These are phyloP conservation scores for Triplophysa siluroides DNA, from an alignment of 2,113 vertebrate genomes.

Conservation along the genomic window DNA sequence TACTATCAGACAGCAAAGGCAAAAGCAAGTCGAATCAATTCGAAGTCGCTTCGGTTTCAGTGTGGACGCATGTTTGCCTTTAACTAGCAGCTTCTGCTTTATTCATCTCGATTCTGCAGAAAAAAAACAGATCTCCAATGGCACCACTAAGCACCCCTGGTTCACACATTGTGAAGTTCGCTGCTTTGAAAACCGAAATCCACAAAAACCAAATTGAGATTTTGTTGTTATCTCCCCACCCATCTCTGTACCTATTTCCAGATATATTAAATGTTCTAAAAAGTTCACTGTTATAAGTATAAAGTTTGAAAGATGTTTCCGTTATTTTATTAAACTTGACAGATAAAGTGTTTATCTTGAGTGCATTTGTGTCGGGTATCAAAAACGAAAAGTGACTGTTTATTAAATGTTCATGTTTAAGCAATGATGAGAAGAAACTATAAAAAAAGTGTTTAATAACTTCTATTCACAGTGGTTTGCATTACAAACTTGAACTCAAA, in stretches of 20 bases:
- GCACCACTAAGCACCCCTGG: constrained; percentile 12
- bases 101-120: neutral
- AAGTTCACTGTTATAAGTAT: constrained; percentile 55
- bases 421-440: neutral
- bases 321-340: constrained; percentile 75
- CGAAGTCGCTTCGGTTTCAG: too few species aligned
- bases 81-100: neutral
- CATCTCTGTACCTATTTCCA: constrained; percentile 42
- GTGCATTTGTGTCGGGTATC: constrained; percentile 45
- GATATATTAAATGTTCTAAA: constrained; percentile 65
- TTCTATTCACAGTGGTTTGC: neutral
- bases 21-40: too few species aligned
- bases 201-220: constrained; percentile 37
- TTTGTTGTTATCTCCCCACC: constrained; percentile 26
- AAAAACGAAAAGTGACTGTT: neutral
- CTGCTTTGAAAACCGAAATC: constrained; percentile 47
- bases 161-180: constrained; percentile 51
- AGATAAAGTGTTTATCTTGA: constrained; percentile 63
- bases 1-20: too few species aligned
- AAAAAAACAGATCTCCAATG: neutral
- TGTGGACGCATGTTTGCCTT: neutral
- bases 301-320: constrained; percentile 66
- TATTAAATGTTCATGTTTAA: neutral
- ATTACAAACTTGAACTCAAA: neutral
- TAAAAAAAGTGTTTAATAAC: neutral